These are phyloP conservation scores for Leptonema lineaticorne DNA, from an alignment of 1,140 invertebrate species.

Conservation along the genomic window DNA sequence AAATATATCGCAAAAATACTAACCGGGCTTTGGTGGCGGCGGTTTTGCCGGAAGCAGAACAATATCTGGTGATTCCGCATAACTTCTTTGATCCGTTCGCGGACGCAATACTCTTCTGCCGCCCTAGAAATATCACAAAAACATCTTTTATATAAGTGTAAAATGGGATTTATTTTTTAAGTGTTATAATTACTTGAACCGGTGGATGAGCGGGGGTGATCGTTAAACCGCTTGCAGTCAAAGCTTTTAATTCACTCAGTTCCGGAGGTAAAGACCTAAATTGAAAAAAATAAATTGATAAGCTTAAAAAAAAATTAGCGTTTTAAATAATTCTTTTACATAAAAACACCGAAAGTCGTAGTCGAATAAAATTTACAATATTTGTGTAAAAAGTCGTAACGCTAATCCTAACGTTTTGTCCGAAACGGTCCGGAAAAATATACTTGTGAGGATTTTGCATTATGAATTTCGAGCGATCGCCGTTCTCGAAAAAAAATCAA, in stretches of 20 bases:
- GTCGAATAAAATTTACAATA: no score
- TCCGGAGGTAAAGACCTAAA: conserved; percentile 55
- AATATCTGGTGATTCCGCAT: conserved; percentile 66
- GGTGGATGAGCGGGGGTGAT: conserved; percentile 57
- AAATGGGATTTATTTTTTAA: conserved; percentile 48
- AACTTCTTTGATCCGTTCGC: conserved; percentile 74
- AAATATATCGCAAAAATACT: neutral
- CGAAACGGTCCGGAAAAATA: no score
- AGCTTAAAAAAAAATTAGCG: neutral
- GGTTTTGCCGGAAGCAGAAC: conserved; percentile 60
- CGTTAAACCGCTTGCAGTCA: conserved; percentile 56
- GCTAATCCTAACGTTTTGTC: no score
- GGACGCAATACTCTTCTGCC: conserved; percentile 72
- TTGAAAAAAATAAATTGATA: neutral
- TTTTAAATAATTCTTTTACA: neutral
- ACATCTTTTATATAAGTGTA: conserved; percentile 44
- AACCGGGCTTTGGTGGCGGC: conserved; percentile 44
- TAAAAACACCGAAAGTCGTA: no score
- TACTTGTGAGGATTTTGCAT: no score
- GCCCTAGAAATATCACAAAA: conserved; percentile 54
- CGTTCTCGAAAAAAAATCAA: no score
- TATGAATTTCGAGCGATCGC: no score
- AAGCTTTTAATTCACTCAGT: conserved; percentile 52
- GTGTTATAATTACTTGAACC: conserved; percentile 46
- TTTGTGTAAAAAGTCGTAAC: no score